Evolutionary conservation across 2,888 invertebrate species (phyloP).

Genomic region (Cacoxenus indagator): DNA sequence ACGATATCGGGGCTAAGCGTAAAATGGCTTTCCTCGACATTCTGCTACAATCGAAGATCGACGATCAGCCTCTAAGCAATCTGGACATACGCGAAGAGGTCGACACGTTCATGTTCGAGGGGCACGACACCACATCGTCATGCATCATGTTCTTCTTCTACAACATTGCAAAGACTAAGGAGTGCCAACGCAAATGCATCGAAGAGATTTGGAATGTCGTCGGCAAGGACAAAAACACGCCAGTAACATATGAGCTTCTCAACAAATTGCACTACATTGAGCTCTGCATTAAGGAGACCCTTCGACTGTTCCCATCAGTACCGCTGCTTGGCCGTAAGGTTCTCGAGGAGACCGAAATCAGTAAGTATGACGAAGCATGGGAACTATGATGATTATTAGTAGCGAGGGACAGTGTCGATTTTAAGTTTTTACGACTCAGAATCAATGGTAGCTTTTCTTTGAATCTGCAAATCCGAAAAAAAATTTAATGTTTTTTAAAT

Average conservation of each 20-base stretch:
- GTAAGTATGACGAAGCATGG: no score
- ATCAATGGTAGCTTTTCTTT: no score
- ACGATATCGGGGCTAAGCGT: conserved; percentile 73
- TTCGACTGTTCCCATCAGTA: conserved; percentile 68
- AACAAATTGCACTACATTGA: conserved; percentile 67
- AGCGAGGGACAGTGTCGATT: not conserved
- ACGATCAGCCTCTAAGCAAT: conserved; percentile 74
- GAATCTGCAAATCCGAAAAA: no score
- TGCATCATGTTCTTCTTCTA: conserved; percentile 73
- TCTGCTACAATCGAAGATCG: conserved; percentile 75
- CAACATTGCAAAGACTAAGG: conserved; percentile 71
- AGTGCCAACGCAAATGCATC: conserved; percentile 71
- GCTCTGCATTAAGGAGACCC: conserved; percentile 68
- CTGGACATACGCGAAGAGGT: conserved; percentile 78
- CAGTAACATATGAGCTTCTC: conserved; percentile 64
- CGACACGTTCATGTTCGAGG: conserved; percentile 81
- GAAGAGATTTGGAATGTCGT: conserved; percentile 71
- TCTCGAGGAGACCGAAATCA: conserved; percentile 66
- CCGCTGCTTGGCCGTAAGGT: conserved; percentile 67
- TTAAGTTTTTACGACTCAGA: not conserved
- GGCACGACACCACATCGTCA: conserved; percentile 73
- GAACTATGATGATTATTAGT: not conserved
- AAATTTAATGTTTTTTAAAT: no score
- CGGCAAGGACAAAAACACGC: conserved; percentile 60
- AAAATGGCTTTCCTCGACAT: conserved; percentile 80